phyloP scores from a whole-genome alignment of 2,797 vertebrate genomes.

The Malacoctenus gilli region DNA sequence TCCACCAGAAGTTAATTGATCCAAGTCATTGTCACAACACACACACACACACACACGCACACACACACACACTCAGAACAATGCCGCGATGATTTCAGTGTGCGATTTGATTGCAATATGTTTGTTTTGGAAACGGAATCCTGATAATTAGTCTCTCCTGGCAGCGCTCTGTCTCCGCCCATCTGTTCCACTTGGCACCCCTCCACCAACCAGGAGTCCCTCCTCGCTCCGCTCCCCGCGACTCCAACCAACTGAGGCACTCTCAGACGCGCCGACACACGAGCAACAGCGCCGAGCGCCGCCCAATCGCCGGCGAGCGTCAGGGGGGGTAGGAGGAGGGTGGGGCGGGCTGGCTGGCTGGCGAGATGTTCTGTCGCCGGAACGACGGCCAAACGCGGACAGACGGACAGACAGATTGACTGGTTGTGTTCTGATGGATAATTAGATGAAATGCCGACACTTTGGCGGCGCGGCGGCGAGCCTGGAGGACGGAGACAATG shows the following conservation, averaged over 20 bases:
- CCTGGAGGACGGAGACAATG: conserved; percentile 36
- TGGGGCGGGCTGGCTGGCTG: conserved; percentile 30
- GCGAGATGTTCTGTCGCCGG: conserved; percentile 41
- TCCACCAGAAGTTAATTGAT: conserved; percentile 58
- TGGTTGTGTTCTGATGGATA: conserved; percentile 71
- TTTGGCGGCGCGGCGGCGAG: conserved; percentile 50
- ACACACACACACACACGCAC: conserved; percentile 21
- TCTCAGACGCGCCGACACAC: conserved; percentile 43
- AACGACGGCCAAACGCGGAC: conserved; percentile 62
- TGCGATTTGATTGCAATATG: conserved; percentile 85
- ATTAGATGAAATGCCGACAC: conserved; percentile 72
- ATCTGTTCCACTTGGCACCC: conserved; percentile 81
- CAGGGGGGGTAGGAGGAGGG: not conserved
- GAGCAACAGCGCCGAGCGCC: conserved; percentile 46
- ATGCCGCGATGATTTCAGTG: conserved; percentile 75
- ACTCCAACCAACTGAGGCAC: conserved; percentile 62
- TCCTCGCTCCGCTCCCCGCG: conserved; percentile 64
- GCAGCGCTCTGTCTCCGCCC: conserved; percentile 71
- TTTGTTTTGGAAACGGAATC: conserved; percentile 82
- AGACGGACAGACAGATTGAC: conserved; percentile 74
- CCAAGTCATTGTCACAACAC: conserved; percentile 58
- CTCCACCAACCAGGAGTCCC: conserved; percentile 76
- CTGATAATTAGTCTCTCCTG: conserved; percentile 83
- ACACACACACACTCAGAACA: conserved; percentile 46
- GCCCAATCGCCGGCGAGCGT: conserved; percentile 47